A percentile compares a stretch with the other conserved stretches of the same genome.
These are phyloP conservation scores for Acropternis orthonyx DNA, from an alignment of 2,797 vertebrate species.

Conservation along the genomic window DNA sequence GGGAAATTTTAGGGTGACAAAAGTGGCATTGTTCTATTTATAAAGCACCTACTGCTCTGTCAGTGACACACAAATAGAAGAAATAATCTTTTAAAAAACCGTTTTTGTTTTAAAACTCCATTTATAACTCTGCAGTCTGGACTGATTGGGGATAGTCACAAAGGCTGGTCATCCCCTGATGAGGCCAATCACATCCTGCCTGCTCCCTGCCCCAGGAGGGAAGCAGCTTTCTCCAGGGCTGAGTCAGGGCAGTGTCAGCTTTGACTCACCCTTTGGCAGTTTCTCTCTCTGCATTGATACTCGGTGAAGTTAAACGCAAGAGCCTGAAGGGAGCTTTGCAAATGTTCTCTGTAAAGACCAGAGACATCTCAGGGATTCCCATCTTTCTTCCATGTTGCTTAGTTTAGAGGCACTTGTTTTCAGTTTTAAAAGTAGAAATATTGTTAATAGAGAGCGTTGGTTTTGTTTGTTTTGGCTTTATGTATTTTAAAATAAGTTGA, in stretches of 20 bases:
- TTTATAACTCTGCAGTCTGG: neutral
- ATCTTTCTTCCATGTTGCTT: neutral
- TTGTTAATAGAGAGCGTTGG: neutral
- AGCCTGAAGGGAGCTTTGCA: neutral
- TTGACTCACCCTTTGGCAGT: neutral
- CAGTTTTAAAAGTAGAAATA: neutral
- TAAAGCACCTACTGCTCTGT: neutral
- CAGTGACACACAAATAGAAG: neutral
- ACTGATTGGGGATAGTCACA: neutral
- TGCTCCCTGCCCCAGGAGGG: neutral
- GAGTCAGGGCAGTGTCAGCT: neutral
- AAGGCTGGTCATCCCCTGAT: neutral
- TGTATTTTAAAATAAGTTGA: neutral
- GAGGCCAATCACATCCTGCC: neutral
- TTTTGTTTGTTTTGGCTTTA: too few species aligned
- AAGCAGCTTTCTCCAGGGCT: neutral
- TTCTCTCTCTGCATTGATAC: fast-evolving
- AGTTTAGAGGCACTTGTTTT: neutral
- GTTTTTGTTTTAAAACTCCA: neutral
- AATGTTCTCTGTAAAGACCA: neutral
- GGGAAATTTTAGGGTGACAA: neutral
- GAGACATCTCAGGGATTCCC: neutral
- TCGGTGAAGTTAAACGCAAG: fast-evolving
- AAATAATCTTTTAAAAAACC: neutral
- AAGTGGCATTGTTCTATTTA: neutral